Conservation (phyloP, 1,140 invertebrate genomes). For the Prorops nasuta region DNA sequence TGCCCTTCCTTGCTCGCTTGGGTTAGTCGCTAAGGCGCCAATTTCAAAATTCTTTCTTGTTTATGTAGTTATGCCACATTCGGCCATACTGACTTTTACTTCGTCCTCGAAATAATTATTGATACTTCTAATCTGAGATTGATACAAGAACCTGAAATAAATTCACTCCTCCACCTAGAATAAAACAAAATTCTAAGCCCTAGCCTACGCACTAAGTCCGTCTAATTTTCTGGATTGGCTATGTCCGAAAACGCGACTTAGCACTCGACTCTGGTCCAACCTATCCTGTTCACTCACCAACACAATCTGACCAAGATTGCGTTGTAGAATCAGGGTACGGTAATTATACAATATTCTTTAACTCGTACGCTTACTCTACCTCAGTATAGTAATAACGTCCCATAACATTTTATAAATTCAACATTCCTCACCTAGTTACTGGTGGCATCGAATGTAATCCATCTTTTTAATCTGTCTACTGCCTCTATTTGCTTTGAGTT, state of each 20-base stretch:
- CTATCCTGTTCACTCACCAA: too few species aligned
- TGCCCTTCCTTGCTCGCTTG: too few species aligned
- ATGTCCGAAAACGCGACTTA: neutral
- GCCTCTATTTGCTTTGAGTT: constrained; percentile 9
- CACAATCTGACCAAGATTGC: too few species aligned
- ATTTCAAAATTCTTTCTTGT: too few species aligned
- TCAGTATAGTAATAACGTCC: neutral
- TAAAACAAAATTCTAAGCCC: too few species aligned
- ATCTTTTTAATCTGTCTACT: constrained; percentile 18
- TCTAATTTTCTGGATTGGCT: neutral
- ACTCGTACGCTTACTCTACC: neutral
- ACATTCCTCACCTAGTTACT: neutral
- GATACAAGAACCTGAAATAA: neutral
- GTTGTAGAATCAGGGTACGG: too few species aligned
- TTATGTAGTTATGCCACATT: too few species aligned
- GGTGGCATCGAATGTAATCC: constrained; percentile 7
- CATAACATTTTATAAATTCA: neutral
- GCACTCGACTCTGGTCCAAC: neutral
- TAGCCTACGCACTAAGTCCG: neutral
- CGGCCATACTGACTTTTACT: neutral
- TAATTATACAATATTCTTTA: too few species aligned
- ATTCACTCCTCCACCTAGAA: neutral
- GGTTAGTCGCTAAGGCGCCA: too few species aligned
- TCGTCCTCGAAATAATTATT: neutral
- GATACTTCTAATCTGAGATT: neutral